Conservation (phyloP, 2,113 vertebrate genomes). For the Cottus gobio region DNA sequence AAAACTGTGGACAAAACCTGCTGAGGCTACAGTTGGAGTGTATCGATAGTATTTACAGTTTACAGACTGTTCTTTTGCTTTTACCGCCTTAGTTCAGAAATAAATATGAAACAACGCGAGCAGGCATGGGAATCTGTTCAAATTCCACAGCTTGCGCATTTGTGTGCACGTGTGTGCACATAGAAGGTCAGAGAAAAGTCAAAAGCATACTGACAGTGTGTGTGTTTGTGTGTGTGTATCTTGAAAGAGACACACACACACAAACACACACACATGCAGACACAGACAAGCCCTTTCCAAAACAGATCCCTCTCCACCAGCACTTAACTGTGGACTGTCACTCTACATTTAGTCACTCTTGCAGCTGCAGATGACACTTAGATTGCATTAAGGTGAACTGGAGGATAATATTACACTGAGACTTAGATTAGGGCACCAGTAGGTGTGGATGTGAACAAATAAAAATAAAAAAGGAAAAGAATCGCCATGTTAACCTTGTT, state of each 20-base stretch:
- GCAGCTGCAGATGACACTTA: conserved; percentile 28
- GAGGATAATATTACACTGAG: not conserved
- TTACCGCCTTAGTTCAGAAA: not conserved
- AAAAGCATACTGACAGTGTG: conserved; percentile 19
- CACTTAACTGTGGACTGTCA: no score
- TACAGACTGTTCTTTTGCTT: conserved; percentile 4
- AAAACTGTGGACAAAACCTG: not conserved
- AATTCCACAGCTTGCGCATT: not conserved
- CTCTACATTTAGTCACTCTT: conserved; percentile 11
- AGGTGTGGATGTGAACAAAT: not conserved
- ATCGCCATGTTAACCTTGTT: conserved; percentile 83
- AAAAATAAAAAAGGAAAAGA: not conserved
- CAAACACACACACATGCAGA: no score
- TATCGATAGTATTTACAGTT: not conserved
- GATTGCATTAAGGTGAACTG: conserved; percentile 6
- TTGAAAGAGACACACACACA: no score
- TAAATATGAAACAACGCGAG: conserved; percentile 20
- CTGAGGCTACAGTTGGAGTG: conserved; percentile 9
- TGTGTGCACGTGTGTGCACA: not conserved
- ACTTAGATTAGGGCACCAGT: not conserved
- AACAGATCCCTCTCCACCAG: no score
- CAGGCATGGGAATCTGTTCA: not conserved
- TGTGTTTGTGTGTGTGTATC: conserved; percentile 8
- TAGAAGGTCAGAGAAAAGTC: conserved; percentile 26
- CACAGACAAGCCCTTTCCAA: no score